These are phyloP conservation scores for Bos taurus DNA, from an alignment of 2,113 vertebrate species.

Conservation along the genomic window ARS-UCD2.0 NC_037342.1:84521001-84521500, in stretches of 20 bases:
- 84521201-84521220: no score
- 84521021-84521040: not conserved
- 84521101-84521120: not conserved
- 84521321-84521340: no score
- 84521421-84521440: not conserved
- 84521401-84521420: not conserved
- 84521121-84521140: not conserved
- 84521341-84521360: no score
- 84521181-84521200: not conserved
- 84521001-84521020: not conserved
- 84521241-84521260: no score
- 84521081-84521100: not conserved
- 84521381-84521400: not conserved
- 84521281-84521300: no score
- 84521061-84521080: not conserved
- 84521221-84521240: no score
- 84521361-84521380: no score
- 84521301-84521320: no score
- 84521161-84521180: not conserved
- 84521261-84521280: no score
- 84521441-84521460: not conserved
- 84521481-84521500: no score
- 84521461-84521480: no score
- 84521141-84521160: not conserved
- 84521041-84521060: not conserved